A percentile compares a stretch with the other conserved stretches of the same genome.
Evolutionary conservation across 2,113 vertebrate species (phyloP).

Genomic region (Pagrus major): DNA sequence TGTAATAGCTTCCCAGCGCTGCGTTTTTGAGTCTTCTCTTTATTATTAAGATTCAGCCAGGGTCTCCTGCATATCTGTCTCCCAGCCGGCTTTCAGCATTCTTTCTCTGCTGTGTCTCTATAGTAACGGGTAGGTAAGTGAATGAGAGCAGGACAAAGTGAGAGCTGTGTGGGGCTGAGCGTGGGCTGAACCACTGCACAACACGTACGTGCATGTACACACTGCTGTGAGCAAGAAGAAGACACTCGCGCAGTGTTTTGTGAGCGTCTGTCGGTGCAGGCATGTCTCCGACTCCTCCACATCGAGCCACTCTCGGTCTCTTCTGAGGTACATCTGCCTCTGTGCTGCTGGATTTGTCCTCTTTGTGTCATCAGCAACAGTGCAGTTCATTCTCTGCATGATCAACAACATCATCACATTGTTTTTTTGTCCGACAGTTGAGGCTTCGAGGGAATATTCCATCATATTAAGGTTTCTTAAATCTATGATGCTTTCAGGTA

Average conservation of each 20-base stretch:
- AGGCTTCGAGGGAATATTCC: background rate
- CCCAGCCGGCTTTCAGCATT: constrained; percentile 69
- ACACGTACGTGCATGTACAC: constrained; percentile 18
- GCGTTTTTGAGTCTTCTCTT: constrained; percentile 42
- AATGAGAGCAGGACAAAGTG: constrained; percentile 72
- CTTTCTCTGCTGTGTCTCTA: constrained; percentile 74
- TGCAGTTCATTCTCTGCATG: background rate
- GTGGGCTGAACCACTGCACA: constrained; percentile 70
- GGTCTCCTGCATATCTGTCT: constrained; percentile 65
- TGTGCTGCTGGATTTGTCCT: background rate
- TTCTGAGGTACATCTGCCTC: background rate
- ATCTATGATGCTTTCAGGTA: background rate
- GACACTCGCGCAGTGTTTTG: background rate
- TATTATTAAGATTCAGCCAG: constrained; percentile 73
- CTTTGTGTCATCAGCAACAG: background rate
- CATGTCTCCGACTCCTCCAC: constrained; percentile 28
- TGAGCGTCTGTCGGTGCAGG: constrained; percentile 18
- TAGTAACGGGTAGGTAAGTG: constrained; percentile 81
- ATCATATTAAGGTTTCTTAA: background rate
- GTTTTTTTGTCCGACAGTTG: background rate
- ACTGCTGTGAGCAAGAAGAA: constrained; percentile 20
- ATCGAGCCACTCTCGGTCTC: background rate
- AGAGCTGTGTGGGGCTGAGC: constrained; percentile 52
- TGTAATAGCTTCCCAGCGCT: constrained; percentile 51
- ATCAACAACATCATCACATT: background rate